Conservation (phyloP, 1,140 invertebrate species). For the Drosophila pseudoananassae region DNA sequence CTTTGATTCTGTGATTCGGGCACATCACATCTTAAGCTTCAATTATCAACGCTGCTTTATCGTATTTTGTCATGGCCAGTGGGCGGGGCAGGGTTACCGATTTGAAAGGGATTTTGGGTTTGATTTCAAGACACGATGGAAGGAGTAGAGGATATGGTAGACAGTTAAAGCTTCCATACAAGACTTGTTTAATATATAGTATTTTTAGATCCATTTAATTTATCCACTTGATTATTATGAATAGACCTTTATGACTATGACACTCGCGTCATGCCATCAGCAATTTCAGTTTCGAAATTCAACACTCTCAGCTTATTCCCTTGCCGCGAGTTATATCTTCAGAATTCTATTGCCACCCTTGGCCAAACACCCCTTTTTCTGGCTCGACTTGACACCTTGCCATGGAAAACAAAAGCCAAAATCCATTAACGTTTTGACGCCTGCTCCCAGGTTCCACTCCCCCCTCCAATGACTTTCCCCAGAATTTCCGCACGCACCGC, state of each 20-base stretch:
- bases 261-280: background rate
- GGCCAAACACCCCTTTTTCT: background rate
- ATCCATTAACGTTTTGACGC: conserved; percentile 58
- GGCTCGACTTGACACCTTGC: conserved; percentile 33
- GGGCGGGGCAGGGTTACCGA: background rate
- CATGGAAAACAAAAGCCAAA: conserved; percentile 51
- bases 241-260: too few species aligned
- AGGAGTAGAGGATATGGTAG: background rate
- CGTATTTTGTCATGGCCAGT: conserved; percentile 1
- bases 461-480: conserved; percentile 17
- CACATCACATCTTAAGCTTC: conserved; percentile 48
- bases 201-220: too few species aligned
- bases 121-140: background rate
- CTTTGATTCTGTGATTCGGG: conserved; percentile 39
- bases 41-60: conserved; percentile 32
- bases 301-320: conserved; percentile 22
- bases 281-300: background rate
- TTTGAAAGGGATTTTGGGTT: background rate
- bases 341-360: conserved; percentile 9
- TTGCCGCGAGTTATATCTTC: conserved; percentile 5
- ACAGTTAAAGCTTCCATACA: background rate
- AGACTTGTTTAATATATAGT: too few species aligned
- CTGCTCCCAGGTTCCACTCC: background rate
- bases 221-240: background rate
- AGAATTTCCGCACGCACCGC: conserved; percentile 26